Evolutionary conservation across 2,113 vertebrate species (phyloP), one percentile per base, ranked within the genome.

Genomic region (Catharus fuscescens): DNA sequence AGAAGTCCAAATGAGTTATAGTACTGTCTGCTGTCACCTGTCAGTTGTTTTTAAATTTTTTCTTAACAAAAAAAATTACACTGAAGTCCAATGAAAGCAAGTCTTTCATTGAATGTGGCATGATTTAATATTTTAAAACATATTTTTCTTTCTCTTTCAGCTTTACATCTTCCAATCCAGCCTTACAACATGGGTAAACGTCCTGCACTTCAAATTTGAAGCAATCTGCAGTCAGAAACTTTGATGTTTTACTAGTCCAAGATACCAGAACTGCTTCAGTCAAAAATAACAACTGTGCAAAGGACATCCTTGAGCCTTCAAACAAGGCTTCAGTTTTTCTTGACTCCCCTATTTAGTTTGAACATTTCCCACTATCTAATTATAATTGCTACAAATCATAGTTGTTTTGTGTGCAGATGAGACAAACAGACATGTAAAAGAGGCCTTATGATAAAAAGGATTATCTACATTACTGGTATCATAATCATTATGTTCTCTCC

Each of bases 151-250:
- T 96, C 74, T 97, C 69, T 97, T 97, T 86, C 96, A 97, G 96
- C 94, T 97, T 92, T 96, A 93, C 92, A 96, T 97, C 95, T 96
- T 94, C 88, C 64, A 89, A 10, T 96, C 96, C 96, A 97, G 94
- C 93, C 96, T 97, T 97, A 97, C 96, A 94, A 96, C 96, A 96
- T 96, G 96, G 94, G 54, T 97, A 95, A 94, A 94, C 86, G 61
- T 81, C 52, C 96, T 92, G 74, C 83, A 91, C 95, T 92, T 94
- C 92, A 88, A 94, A 91, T 71, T 92, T 91, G 96, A 94, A 96
- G 95, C 94, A 89, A 14, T 84, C 95, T 94, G 3, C 95, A 80
- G 34, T 93, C 80, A 96, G 61, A 96, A 85, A 92, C 89, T 93
- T 96, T 91, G 90, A 56, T 95, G 82, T 94, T 91, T 91, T 90